phyloP scores from a whole-genome alignment of 37 sponge, comb jelly and placozoan species.

The Agelas oroides region DNA sequence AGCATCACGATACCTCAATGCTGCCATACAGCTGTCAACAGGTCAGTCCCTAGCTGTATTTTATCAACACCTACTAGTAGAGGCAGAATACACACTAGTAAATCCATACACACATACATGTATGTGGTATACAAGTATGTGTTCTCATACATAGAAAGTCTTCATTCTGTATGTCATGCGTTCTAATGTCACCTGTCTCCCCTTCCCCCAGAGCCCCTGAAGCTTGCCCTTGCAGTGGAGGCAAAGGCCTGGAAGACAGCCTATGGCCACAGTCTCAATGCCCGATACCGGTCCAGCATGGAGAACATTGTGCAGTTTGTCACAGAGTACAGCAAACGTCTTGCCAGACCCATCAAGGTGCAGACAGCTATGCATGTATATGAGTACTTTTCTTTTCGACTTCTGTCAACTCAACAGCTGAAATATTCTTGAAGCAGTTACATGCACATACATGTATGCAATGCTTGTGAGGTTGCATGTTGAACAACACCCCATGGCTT shows the following conservation, averaged over 20 bases:
- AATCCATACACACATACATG: not conserved
- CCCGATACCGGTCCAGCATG: constrained; percentile 75
- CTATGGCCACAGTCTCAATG: constrained; percentile 83
- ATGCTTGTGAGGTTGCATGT: not conserved
- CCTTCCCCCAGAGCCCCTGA: constrained; percentile 71
- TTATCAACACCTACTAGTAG: too few relatives aligned
- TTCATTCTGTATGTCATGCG: too few relatives aligned
- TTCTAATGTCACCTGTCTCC: too few relatives aligned
- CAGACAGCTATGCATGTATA: not conserved
- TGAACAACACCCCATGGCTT: not conserved
- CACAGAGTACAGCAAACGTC: constrained; percentile 65
- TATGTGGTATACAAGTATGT: too few relatives aligned
- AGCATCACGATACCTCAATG: constrained; percentile 30
- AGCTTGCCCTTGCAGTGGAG: constrained; percentile 91
- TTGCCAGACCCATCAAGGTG: constrained; percentile 83
- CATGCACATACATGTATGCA: not conserved
- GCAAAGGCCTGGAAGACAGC: constrained; percentile 93
- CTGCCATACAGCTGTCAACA: constrained; percentile 53
- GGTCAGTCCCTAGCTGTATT: constrained; percentile 4
- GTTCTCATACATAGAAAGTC: too few relatives aligned
- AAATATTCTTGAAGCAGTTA: not conserved
- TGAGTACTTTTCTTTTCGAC: not conserved
- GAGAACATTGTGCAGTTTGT: constrained; percentile 74
- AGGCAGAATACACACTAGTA: not conserved
- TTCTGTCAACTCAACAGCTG: too few relatives aligned